Conservation (phyloP, 1,140 invertebrate species). For the Drosophila orosa region DNA sequence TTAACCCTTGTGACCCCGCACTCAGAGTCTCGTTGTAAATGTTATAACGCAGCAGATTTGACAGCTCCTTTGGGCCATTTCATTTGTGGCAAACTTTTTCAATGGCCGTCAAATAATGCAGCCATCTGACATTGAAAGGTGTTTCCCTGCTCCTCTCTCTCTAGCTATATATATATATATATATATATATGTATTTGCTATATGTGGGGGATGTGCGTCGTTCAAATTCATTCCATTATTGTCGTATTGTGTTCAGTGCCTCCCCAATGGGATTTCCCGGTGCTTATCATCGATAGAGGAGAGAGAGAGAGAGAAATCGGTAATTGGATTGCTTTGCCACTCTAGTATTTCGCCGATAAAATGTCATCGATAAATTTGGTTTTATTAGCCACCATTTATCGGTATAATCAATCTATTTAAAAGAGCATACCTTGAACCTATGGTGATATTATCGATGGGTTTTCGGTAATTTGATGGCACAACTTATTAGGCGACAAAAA, state of each 20-base stretch:
- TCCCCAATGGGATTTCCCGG: constrained; percentile 34
- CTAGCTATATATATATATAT: not conserved
- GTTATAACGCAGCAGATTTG: constrained; percentile 53
- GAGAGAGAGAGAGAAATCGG: not conserved
- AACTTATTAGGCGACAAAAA: not conserved
- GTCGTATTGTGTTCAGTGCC: constrained; percentile 32
- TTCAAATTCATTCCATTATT: constrained; percentile 45
- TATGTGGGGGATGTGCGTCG: not conserved
- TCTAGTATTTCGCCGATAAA: constrained; percentile 22
- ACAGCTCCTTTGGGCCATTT: constrained; percentile 54
- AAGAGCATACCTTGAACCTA: not conserved
- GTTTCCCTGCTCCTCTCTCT: constrained; percentile 3
- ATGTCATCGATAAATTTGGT: constrained; percentile 25
- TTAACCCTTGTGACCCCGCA: constrained; percentile 21
- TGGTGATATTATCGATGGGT: not conserved
- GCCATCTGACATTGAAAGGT: constrained; percentile 37
- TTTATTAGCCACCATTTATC: constrained; percentile 16
- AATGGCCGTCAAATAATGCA: constrained; percentile 54
- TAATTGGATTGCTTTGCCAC: constrained; percentile 36
- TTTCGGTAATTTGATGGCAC: not conserved
- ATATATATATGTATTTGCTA: not conserved
- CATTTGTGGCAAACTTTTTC: constrained; percentile 53
- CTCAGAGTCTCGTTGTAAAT: constrained; percentile 25
- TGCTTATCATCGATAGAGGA: constrained; percentile 35
- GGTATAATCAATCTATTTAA: constrained; percentile 19